Percentiles rank a stretch among this genome's conserved stretches.
phyloP scores from a whole-genome alignment of 2,113 vertebrate species.

The Donacobius atricapilla region DNA sequence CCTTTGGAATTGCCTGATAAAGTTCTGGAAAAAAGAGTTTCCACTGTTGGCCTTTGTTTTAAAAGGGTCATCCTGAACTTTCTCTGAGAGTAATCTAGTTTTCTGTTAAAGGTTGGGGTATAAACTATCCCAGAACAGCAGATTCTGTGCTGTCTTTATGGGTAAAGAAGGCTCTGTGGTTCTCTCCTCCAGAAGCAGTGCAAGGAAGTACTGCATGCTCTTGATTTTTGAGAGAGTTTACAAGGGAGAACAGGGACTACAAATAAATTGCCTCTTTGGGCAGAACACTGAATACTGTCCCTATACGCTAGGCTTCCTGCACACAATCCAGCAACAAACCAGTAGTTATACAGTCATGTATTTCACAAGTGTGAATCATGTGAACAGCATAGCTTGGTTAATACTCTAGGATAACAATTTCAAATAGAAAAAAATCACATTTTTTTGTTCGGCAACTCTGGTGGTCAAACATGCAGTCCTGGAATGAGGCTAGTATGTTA shows the following conservation, averaged over 20 bases:
- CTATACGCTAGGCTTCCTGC: background rate
- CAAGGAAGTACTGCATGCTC: background rate
- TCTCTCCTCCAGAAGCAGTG: background rate
- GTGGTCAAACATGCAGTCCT: background rate
- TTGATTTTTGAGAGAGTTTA: background rate
- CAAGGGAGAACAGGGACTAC: background rate
- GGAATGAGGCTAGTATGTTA: background rate
- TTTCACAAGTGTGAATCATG: background rate
- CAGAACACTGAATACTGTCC: background rate
- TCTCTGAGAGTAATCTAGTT: background rate
- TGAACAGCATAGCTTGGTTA: background rate
- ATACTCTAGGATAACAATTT: background rate
- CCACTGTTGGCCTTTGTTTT: background rate
- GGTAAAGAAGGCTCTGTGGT: background rate
- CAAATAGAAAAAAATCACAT: background rate
- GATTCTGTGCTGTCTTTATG: background rate
- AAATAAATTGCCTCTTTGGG: background rate
- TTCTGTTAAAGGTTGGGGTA: background rate
- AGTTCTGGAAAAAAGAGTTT: background rate
- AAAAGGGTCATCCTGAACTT: background rate
- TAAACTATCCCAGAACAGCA: background rate
- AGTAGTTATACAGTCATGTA: background rate
- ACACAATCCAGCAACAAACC: background rate
- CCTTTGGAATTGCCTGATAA: background rate
- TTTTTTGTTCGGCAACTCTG: background rate